Base-by-base conservation (phyloP, 2,888 invertebrate species). In the Agrochola macilenta region DNA sequence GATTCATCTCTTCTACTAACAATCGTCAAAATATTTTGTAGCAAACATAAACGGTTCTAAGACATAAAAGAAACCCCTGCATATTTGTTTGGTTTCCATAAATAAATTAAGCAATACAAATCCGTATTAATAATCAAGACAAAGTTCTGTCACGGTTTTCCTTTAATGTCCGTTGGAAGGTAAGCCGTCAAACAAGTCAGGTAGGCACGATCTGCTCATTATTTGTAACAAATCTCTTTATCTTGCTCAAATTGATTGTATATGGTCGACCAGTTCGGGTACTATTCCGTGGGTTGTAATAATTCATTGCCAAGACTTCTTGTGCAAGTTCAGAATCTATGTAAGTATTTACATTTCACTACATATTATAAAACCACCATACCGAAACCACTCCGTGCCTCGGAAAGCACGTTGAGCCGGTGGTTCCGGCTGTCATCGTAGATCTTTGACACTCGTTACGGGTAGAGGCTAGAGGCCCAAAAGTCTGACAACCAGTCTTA, bases 221-320 rank as follows among this genome's bases (percentile, higher is more conserved):
- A 83, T 69, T 85, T 85, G 74, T 71, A 66, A 74, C 82, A 52
- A 85, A 85, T 76, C 81, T 81, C 70, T 49, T 74, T 71, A 76
- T 60, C 77, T 75, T 8, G 43, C 23, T 43, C 43, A 71, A 83
- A 83, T 83, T 81, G 82, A 83, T 83, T 83, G 61, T 81, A 61
- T 69, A 65, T 70, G 83, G 64, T n/a, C 30, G 20, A 60, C 35
- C 39, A 69, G 58, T 35, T 52, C 9, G 39, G 17, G 46, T 39
- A 58, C 46, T 54, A 39, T n/a, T 64, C 46, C 30, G 35, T 63
- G n/a, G 43, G 14, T 65, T 65, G 43, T 61, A 57, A 66, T 83
- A 49, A 64, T 72, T 83, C 83, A 73, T 52, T 83, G 65, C 26
- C 83, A 83, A 83, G 58, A 26, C 17, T 8, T 8, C 58, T 58